phyloP scores from a whole-genome alignment of 2,113 vertebrate species.

The Pogonocichla stellata region DNA sequence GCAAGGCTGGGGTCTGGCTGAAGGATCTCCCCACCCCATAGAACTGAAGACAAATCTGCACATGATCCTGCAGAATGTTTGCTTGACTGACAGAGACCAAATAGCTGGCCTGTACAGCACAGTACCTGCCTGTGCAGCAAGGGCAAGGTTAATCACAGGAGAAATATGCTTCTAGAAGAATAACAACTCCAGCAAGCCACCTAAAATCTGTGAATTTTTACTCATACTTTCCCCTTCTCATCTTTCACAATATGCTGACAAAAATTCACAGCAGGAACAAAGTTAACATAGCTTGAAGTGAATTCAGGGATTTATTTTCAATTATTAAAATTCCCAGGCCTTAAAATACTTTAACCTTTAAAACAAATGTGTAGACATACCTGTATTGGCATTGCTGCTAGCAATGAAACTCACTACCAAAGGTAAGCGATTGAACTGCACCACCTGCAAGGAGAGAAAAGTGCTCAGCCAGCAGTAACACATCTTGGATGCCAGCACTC shows the following conservation, averaged over 20 bases:
- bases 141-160: background rate
- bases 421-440: conserved; percentile 95
- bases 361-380: conserved; percentile 57
- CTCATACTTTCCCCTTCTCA: background rate
- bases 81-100: accelerated
- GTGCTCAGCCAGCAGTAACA: background rate
- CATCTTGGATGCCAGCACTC: accelerated
- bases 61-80: accelerated
- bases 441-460: conserved; percentile 25
- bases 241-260: background rate
- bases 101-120: background rate
- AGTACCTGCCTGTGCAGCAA: accelerated
- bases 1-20: background rate
- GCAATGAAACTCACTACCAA: conserved; percentile 98
- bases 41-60: background rate
- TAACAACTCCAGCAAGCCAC: background rate
- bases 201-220: background rate
- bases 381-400: conserved; percentile 93
- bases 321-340: background rate
- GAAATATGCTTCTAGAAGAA: background rate
- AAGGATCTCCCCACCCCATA: background rate
- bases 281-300: background rate
- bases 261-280: background rate
- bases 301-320: background rate
- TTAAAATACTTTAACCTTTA: background rate